phyloP scores from a whole-genome alignment of 2,113 vertebrate species.

The Protobothrops flavoviridis region DNA sequence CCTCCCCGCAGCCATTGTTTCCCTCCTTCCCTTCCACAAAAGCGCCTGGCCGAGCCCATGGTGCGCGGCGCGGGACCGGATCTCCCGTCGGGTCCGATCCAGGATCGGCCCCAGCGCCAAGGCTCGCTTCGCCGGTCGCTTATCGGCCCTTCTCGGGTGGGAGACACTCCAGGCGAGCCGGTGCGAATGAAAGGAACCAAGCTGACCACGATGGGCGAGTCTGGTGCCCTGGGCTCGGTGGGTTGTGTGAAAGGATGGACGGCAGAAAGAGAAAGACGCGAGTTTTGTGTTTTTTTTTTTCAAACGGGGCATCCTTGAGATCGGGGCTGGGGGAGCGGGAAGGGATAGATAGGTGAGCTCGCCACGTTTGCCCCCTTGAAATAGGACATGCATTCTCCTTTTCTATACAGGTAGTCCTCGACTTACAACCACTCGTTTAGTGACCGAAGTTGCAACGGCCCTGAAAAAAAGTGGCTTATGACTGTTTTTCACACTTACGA shows the following conservation, averaged over 20 bases:
- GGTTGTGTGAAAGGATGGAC: background rate
- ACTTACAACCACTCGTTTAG: too few relatives aligned
- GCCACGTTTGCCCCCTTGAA: too few relatives aligned
- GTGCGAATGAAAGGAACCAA: background rate
- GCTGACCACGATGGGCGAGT: background rate
- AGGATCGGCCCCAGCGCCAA: background rate
- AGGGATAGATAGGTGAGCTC: too few relatives aligned
- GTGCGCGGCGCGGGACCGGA: background rate
- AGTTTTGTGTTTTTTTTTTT: background rate
- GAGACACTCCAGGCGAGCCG: background rate
- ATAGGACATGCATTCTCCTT: too few relatives aligned
- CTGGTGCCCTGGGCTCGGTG: background rate
- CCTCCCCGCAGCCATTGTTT: background rate
- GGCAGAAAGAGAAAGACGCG: background rate
- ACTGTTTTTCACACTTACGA: too few relatives aligned
- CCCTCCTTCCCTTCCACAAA: background rate
- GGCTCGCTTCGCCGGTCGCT: too few relatives aligned
- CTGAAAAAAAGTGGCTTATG: too few relatives aligned
- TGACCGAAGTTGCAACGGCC: too few relatives aligned
- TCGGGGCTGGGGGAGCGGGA: too few relatives aligned
- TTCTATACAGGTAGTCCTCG: too few relatives aligned
- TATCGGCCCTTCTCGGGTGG: background rate
- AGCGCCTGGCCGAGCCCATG: background rate
- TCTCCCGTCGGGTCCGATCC: background rate
- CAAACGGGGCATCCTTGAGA: too few relatives aligned